Percentiles rank a stretch among this genome's conserved stretches.
These are phyloP conservation scores for Opisthograptis luteolata DNA, from an alignment of 2,888 invertebrate genomes.

Conservation along the genomic window DNA sequence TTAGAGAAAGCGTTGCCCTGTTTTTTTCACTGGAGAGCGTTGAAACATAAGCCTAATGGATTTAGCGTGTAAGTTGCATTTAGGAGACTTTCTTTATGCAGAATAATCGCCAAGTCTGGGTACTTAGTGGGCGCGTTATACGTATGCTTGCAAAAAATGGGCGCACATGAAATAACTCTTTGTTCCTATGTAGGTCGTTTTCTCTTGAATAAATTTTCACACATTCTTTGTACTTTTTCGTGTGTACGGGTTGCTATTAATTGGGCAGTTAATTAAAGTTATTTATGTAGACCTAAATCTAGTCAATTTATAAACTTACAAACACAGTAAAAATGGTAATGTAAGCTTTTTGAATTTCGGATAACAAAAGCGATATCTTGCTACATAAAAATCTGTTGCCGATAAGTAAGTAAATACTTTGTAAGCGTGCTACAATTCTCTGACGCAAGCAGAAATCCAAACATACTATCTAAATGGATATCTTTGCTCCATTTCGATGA, in stretches of 20 bases:
- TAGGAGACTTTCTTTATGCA: conserved; percentile 56
- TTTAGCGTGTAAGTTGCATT: conserved; percentile 70
- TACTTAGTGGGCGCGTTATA: conserved; percentile 41
- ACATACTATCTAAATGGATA: neutral
- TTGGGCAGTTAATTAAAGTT: neutral
- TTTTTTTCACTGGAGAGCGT: conserved; percentile 42
- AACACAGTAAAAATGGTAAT: too few species aligned
- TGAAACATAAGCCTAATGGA: conserved; percentile 65
- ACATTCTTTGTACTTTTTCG: neutral
- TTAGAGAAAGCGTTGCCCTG: conserved; percentile 44
- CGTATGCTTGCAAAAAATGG: conserved; percentile 34
- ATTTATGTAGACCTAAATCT: too few species aligned
- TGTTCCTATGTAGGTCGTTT: conserved; percentile 10
- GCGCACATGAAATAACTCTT: conserved; percentile 22
- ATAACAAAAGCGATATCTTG: too few species aligned
- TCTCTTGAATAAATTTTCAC: conserved; percentile 9
- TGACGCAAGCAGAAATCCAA: neutral
- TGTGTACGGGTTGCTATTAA: neutral
- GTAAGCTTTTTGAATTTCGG: neutral
- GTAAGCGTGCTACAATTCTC: neutral
- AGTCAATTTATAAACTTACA: neutral
- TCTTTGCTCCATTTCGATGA: neutral
- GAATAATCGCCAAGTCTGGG: conserved; percentile 46
- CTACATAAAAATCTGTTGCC: too few species aligned
- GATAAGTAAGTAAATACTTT: neutral